Evolutionary conservation across 2,888 invertebrate genomes (phyloP).

Genomic region (Vesta saturnalis): DNA sequence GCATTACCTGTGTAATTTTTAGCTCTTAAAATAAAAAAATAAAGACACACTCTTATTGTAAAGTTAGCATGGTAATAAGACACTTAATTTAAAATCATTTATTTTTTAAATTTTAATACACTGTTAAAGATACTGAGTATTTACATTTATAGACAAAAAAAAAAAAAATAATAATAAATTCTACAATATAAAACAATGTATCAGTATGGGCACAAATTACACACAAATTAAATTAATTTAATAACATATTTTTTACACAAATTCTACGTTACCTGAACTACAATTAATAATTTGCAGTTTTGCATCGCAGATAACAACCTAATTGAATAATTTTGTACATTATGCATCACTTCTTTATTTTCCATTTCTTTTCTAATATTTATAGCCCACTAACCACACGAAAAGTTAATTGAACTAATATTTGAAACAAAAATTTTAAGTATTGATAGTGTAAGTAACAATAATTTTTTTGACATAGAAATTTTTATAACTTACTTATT

Average conservation of each 20-base stretch:
- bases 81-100: constrained; percentile 16
- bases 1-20: too few species aligned
- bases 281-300: constrained; percentile 22
- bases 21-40: too few species aligned
- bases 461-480: background rate
- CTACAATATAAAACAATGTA: constrained; percentile 27
- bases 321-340: constrained; percentile 31
- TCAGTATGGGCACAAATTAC: constrained; percentile 28
- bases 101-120: constrained; percentile 23
- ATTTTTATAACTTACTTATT: constrained; percentile 3
- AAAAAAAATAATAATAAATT: constrained; percentile 25
- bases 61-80: too few species aligned
- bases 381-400: background rate
- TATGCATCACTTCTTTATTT: constrained; percentile 21
- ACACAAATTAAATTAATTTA: constrained; percentile 33
- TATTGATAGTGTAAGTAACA: background rate
- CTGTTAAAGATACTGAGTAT: constrained; percentile 27
- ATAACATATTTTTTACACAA: constrained; percentile 34
- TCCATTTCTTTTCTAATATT: background rate
- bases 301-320: constrained; percentile 33
- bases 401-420: constrained; percentile 3
- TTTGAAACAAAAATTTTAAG: background rate
- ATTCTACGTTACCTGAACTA: constrained; percentile 29
- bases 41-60: too few species aligned
- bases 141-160: constrained; percentile 32